These are phyloP conservation scores for Volucella inanis DNA, from an alignment of 2,888 invertebrate genomes.

Conservation along the genomic window DNA sequence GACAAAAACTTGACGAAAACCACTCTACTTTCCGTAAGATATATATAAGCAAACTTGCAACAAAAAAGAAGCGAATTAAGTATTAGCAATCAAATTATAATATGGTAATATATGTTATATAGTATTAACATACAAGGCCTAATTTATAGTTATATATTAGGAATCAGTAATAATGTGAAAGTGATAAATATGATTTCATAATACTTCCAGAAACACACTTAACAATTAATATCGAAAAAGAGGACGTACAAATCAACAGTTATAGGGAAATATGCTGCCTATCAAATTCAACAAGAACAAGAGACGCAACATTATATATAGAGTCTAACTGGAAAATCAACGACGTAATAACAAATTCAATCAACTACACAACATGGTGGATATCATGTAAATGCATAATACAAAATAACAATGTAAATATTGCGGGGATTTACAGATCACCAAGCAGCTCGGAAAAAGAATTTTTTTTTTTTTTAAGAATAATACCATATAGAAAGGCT, in stretches of 20 bases:
- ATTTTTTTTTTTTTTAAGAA: too few relatives aligned
- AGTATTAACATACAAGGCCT: too few relatives aligned
- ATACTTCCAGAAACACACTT: background rate
- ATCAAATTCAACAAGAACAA: constrained; percentile 38
- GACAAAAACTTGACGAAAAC: too few relatives aligned
- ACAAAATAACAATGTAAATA: too few relatives aligned
- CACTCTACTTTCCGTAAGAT: too few relatives aligned
- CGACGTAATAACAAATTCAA: too few relatives aligned
- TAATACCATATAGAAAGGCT: too few relatives aligned
- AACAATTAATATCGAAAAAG: background rate
- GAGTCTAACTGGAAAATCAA: constrained; percentile 19
- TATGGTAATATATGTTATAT: constrained; percentile 1
- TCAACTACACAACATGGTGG: too few relatives aligned
- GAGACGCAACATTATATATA: constrained; percentile 45
- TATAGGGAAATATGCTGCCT: constrained; percentile 1
- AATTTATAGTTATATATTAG: constrained; percentile 20
- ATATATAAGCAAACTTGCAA: too few relatives aligned
- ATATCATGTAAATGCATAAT: too few relatives aligned
- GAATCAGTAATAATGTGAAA: constrained; percentile 19
- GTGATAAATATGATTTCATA: background rate
- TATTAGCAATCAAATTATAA: background rate
- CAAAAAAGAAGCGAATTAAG: constrained; percentile 16
- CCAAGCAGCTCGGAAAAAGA: too few relatives aligned
- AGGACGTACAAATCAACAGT: constrained; percentile 16
- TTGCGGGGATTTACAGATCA: too few relatives aligned